Base-by-base conservation (phyloP, 2,113 vertebrate genomes). In the Xiphophorus hellerii region DNA sequence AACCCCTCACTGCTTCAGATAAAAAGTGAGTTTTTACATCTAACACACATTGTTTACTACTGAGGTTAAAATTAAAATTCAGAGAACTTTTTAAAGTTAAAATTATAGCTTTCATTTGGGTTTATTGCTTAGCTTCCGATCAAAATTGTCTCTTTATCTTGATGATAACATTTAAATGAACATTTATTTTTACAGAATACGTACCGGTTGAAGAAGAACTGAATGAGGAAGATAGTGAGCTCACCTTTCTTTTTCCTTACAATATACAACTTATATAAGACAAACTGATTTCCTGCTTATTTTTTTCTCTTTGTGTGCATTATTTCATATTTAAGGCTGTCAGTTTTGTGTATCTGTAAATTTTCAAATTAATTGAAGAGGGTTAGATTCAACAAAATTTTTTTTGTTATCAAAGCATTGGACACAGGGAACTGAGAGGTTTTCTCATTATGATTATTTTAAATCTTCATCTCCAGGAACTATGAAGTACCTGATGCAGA, bases 21-120 rank as follows among this genome's bases (percentile, higher is more conserved):
- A 78, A 81, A 76, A 83, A 74, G 90, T 90, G 37, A 90, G 91
- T 88, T 69, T 11, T 60, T 66, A 28, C n/a, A 54, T 10, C 1
- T 62, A 30, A 10, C 20, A n/a, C 28, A 70, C 14, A 13, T 3
- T 29, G 17, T 20, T 29, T 22, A 69, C n/a, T 15, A 3, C 7
- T 58, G 25, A n/a, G 3, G 2, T 54, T 8, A 0, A 8, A 35
- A 35, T 9, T 35, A 35, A 35, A 37, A 37, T 37, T 37, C 33
- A 35, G 33, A 37, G 35, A 35, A 35, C 35, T 1, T 33, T 33
- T 33, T 1, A 22, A 5, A 58, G 51, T 9, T 10, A 58, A 25
- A n/a, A 2, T n/a, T 25, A 9, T n/a, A 10, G 2, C 10, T n/a
- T 58, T 25, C 5, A 2, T 8, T 58, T n/a, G 9, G 2, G 6